Evolutionary conservation across 2,888 invertebrate genomes (phyloP).

Genomic region (Achlya flavicornis): DNA sequence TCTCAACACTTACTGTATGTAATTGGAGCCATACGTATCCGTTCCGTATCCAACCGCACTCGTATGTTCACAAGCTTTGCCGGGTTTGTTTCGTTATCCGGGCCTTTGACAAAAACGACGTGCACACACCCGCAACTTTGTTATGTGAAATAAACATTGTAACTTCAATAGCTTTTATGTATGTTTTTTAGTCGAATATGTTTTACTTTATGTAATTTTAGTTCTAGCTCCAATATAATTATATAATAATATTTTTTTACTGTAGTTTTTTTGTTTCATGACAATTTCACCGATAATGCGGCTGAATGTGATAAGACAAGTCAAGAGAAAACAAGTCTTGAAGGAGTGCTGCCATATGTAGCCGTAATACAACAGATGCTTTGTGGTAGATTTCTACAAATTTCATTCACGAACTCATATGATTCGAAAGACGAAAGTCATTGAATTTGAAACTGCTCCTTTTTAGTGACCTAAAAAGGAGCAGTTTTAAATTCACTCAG

Average conservation of each 20-base stretch:
- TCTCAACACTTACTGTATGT: constrained; percentile 18
- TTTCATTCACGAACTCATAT: no score
- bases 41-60: constrained; percentile 16
- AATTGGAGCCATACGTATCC: constrained; percentile 24
- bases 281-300: no score
- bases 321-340: no score
- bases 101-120: constrained; percentile 21
- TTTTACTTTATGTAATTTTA: neutral
- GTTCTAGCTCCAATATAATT: neutral
- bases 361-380: no score
- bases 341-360: no score
- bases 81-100: constrained; percentile 18
- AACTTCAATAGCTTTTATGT: constrained; percentile 11
- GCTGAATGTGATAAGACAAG: no score
- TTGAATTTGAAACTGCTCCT: no score
- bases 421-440: no score
- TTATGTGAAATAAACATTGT: constrained; percentile 18
- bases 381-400: no score
- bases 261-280: neutral
- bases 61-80: constrained; percentile 18
- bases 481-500: neutral
- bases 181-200: neutral
- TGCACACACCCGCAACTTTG: constrained; percentile 13
- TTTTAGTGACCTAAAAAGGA: no score
- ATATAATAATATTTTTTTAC: neutral